Conservation (phyloP, 53 echinoderm and acorn worm species). For the Glandiceps talaboti region DNA sequence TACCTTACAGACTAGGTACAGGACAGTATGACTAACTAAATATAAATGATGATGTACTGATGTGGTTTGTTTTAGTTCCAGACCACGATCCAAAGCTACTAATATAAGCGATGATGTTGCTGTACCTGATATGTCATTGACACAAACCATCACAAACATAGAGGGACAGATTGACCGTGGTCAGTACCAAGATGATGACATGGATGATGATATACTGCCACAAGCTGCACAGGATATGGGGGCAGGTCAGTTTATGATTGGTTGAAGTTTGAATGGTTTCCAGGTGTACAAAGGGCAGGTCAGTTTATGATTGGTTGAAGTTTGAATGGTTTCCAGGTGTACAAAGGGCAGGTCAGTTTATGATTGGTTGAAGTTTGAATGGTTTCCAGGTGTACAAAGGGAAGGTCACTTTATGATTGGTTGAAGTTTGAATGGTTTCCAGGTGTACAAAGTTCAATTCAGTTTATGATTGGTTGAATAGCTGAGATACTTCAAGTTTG, state of each 20-base stretch:
- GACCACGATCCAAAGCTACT: slow-evolving; percentile 41
- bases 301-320: no score
- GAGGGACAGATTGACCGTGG: slow-evolving; percentile 70
- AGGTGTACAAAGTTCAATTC: no score
- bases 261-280: no score
- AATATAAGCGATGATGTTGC: slow-evolving; percentile 75
- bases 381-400: no score
- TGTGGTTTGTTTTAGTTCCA: slow-evolving; percentile 12
- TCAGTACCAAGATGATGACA: slow-evolving; percentile 6
- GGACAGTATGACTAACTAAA: no score
- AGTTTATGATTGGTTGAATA: no score
- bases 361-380: no score
- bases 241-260: slow-evolving; percentile 61
- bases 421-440: no score
- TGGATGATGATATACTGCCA: slow-evolving; percentile 74
- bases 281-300: no score
- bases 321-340: no score
- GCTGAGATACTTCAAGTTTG: no score
- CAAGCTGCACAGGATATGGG: slow-evolving; percentile 99
- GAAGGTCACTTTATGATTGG: slow-evolving; percentile 63
- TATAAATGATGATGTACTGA: not conserved
- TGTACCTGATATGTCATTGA: slow-evolving; percentile 29
- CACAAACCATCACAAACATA: slow-evolving; percentile 80
- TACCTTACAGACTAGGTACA: no score
- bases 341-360: slow-evolving; percentile 68